Conservation (phyloP, 2,888 invertebrate species). For the Therioaphis trifolii region DNA sequence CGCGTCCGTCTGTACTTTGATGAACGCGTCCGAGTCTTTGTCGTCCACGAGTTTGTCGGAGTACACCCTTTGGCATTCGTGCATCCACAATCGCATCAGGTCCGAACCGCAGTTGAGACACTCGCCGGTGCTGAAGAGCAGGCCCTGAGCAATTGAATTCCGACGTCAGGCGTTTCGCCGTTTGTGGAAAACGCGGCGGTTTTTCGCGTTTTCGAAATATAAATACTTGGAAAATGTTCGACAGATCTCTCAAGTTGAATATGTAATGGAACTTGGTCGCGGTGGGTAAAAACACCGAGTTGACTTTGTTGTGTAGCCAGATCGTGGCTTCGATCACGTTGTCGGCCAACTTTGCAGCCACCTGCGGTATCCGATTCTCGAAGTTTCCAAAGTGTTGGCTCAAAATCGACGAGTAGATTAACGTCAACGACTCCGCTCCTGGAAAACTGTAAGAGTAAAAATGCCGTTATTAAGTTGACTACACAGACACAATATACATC, state of each 20-base stretch:
- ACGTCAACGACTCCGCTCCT: conserved; percentile 83
- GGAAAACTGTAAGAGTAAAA: conserved; percentile 73
- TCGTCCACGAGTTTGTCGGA: conserved; percentile 93
- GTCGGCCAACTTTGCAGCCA: conserved; percentile 76
- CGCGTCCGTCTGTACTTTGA: conserved; percentile 88
- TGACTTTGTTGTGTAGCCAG: conserved; percentile 85
- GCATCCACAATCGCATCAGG: conserved; percentile 90
- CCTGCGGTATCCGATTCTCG: conserved; percentile 81
- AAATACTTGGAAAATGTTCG: conserved; percentile 90
- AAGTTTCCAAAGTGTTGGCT: conserved; percentile 86
- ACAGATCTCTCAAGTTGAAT: conserved; percentile 93
- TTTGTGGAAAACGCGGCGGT: too few relatives aligned
- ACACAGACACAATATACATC: too few relatives aligned
- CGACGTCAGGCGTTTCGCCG: too few relatives aligned
- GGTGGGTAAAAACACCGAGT: conserved; percentile 91
- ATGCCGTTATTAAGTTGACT: not conserved
- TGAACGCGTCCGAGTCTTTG: conserved; percentile 89
- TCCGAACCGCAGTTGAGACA: conserved; percentile 84
- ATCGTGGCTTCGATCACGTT: conserved; percentile 86
- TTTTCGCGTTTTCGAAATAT: not conserved
- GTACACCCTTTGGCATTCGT: conserved; percentile 93
- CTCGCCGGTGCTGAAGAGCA: conserved; percentile 90
- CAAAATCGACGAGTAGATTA: conserved; percentile 90
- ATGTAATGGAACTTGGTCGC: conserved; percentile 97
- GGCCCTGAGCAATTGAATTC: conserved; percentile 75